Evolutionary conservation across 2,797 vertebrate genomes (phyloP), one percentile per base, ranked within the genome.

Genomic region (Gymnoscopelus braueri): DNA sequence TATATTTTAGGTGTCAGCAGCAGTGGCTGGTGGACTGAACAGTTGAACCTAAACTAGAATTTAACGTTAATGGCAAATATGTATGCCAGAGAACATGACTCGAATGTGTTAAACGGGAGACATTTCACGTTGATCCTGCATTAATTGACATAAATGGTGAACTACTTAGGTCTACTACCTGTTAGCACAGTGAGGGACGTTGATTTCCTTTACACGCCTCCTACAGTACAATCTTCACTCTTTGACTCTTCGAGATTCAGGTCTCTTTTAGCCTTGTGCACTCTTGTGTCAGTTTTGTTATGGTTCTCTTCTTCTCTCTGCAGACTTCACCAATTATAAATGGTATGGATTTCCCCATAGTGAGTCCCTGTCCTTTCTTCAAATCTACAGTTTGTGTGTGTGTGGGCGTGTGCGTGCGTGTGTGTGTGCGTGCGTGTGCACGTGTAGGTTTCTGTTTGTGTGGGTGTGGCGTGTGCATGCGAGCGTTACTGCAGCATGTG

Each of bases 281-380:
- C 88, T 85, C 87, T 81, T 77, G 80, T 86, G 88, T 81, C 8
- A 85, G 85, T 86, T 90, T 89, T 90, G 85, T 87, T 86, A 90
- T 88, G 88, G 83, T 86, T 88, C 87, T 87, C 78, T 88, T 89
- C 83, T 86, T 90, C 77, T 80, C 88, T 79, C 85, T 86, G 71
- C 77, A 81, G 83, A 78, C 80, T 87, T 80, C 72, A 67, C 92
- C 91, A 93, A 92, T 93, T 93, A 91, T 91, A 92, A 91, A 86
- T 82, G 82, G 76, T 84, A 77, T 81, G 84, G 88, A 91, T 91
- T 89, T 92, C 92, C 92, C 91, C 80, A 69, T 65, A 83, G 89
- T 85, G 80, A 83, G 74, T 88, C 83, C 86, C 78, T 84, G 86
- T 89, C 86, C 84, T 87, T 77, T 80, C 79, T 76, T 84, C 85